Percentiles rank a stretch among this genome's conserved stretches.
Conservation (phyloP, 2,888 invertebrate species). For the Dolichopus griseipennis region DNA sequence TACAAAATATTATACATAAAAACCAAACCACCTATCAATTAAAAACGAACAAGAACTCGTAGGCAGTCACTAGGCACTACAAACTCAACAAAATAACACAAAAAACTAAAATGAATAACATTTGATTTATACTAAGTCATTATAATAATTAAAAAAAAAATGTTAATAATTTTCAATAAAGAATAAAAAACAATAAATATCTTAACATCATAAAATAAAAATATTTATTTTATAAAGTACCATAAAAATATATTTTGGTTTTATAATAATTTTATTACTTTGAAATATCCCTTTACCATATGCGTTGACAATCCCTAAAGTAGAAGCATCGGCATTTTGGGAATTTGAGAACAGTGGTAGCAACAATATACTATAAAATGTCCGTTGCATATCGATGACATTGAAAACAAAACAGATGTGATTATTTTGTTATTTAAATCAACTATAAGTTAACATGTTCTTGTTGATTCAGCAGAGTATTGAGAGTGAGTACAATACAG, state of each 20-base stretch:
- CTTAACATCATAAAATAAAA: background rate
- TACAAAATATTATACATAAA: background rate
- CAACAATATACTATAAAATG: too few relatives aligned
- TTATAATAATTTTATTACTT: background rate
- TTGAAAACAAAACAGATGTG: too few relatives aligned
- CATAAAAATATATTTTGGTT: background rate
- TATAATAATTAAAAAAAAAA: conserved; percentile 6
- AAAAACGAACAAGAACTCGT: background rate
- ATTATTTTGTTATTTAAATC: too few relatives aligned
- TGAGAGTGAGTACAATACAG: too few relatives aligned
- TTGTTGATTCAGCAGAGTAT: too few relatives aligned
- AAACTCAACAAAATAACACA: background rate
- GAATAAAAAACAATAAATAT: background rate
- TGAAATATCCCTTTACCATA: background rate
- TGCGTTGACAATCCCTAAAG: background rate
- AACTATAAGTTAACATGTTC: too few relatives aligned
- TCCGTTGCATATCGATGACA: too few relatives aligned
- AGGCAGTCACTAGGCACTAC: too few relatives aligned
- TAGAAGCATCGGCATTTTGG: too few relatives aligned
- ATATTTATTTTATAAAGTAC: background rate
- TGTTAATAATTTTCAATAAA: background rate
- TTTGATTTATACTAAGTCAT: conserved; percentile 2
- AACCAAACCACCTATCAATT: background rate
- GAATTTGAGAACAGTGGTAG: too few relatives aligned
- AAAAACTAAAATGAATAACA: background rate